Percentiles rank a stretch among this genome's conserved stretches.
phyloP scores from a whole-genome alignment of 2,113 vertebrate species.

The Epinephelus cyanopodus region DNA sequence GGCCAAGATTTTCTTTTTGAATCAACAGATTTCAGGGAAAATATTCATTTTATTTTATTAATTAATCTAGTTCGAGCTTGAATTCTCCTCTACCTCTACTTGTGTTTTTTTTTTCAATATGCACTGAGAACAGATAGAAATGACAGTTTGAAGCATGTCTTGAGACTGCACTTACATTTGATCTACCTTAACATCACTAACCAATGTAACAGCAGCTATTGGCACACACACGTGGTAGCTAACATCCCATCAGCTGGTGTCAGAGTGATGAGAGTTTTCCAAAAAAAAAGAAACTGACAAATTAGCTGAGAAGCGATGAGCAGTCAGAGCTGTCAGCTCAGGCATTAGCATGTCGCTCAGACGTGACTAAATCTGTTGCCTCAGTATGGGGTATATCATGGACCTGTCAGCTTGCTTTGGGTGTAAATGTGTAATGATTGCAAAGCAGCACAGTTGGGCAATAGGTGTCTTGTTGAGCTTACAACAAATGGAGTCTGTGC shows the following conservation, averaged over 20 bases:
- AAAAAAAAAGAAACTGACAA: slow-evolving; percentile 62
- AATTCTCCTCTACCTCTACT: background rate
- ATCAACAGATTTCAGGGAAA: background rate
- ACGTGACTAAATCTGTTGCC: slow-evolving; percentile 36
- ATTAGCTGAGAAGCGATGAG: slow-evolving; percentile 63
- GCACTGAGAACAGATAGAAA: background rate
- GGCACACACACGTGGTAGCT: slow-evolving; percentile 29
- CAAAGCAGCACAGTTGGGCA: background rate
- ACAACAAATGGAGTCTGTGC: background rate
- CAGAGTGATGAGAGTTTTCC: slow-evolving; percentile 68
- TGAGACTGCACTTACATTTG: background rate
- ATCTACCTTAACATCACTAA: slow-evolving; percentile 6
- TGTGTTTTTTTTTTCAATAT: background rate
- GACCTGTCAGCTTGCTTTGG: slow-evolving; percentile 38
- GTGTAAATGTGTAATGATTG: slow-evolving; percentile 43
- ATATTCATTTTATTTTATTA: background rate
- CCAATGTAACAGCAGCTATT: slow-evolving; percentile 44
- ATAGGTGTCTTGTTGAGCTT: background rate
- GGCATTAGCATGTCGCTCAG: slow-evolving; percentile 66
- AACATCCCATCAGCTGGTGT: slow-evolving; percentile 45
- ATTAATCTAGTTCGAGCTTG: too few species aligned
- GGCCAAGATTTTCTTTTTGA: background rate
- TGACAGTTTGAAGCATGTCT: background rate
- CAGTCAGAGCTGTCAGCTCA: slow-evolving; percentile 78
- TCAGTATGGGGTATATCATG: background rate